phyloP scores from a whole-genome alignment of 2,888 invertebrate genomes.

The Auanema sp. region DNA sequence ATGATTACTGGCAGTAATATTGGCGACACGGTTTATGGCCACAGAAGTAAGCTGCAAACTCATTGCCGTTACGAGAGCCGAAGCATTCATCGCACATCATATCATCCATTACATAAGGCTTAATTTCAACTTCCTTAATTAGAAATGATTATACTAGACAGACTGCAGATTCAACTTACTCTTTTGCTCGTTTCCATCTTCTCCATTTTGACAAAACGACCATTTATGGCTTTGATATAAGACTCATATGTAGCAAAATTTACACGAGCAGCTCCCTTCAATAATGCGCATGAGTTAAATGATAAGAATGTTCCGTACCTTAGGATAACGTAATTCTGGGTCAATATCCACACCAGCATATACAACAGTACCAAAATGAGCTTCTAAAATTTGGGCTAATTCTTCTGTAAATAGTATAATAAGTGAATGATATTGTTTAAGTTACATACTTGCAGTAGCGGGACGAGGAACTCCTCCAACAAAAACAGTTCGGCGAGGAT shows the following conservation, averaged over 20 bases:
- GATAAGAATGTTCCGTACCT: too few relatives aligned
- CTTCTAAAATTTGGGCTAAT: conserved; percentile 97
- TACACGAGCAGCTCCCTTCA: conserved; percentile 80
- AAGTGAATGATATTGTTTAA: background rate
- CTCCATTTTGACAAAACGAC: conserved; percentile 95
- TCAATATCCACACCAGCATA: conserved; percentile 99
- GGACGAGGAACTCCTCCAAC: conserved; percentile 98
- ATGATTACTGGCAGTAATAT: conserved; percentile 17
- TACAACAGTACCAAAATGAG: conserved; percentile 94
- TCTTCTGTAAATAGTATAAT: conserved; percentile 74
- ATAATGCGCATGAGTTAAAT: too few relatives aligned
- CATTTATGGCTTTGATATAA: conserved; percentile 96
- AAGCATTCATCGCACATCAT: conserved; percentile 99
- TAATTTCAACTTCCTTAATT: conserved; percentile 76
- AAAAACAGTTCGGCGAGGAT: conserved; percentile 96
- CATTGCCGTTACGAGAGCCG: conserved; percentile 93
- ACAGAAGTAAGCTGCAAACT: conserved; percentile 99
- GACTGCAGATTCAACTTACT: conserved; percentile 21
- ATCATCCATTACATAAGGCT: conserved; percentile 98
- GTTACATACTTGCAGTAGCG: conserved; percentile 75
- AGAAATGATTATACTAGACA: background rate
- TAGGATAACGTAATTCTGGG: conserved; percentile 80
- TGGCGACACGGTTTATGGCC: conserved; percentile 96
- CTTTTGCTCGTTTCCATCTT: conserved; percentile 69
- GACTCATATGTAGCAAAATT: conserved; percentile 98